Conservation (phyloP, 2,888 invertebrate species). For the Lycocerus yunnanus region DNA sequence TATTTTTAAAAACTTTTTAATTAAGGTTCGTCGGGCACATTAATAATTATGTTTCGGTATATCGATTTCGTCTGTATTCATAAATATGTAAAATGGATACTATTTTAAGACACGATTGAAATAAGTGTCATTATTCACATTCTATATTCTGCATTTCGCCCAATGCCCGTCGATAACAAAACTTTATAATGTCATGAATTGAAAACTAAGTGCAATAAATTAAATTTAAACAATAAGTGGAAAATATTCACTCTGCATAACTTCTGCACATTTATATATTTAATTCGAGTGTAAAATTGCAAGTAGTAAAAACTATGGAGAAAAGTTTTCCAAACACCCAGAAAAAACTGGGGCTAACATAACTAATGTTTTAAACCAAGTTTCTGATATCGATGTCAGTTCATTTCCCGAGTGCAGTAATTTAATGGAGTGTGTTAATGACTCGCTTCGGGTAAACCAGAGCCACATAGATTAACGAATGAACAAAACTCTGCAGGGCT, state of each 20-base stretch:
- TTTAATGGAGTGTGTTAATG: conserved; percentile 47
- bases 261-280: neutral
- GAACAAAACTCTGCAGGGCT: conserved; percentile 43
- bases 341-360: conserved; percentile 14
- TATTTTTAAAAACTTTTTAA: neutral
- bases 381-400: conserved; percentile 34
- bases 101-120: neutral
- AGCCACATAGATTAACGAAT: conserved; percentile 36
- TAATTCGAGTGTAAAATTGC: conserved; percentile 18
- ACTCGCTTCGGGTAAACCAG: conserved; percentile 40
- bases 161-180: neutral
- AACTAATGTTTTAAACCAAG: conserved; percentile 26
- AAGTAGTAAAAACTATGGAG: conserved; percentile 11
- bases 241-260: neutral
- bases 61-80: neutral
- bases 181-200: neutral
- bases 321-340: neutral
- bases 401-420: conserved; percentile 44
- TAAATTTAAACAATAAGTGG: neutral
- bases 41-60: neutral
- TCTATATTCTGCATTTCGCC: neutral
- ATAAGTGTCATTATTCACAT: neutral
- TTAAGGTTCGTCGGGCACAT: neutral
- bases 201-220: neutral
- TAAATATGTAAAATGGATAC: neutral